Evolutionary conservation across 2,113 vertebrate species (phyloP).

Genomic region (Etheostoma spectabile): DNA sequence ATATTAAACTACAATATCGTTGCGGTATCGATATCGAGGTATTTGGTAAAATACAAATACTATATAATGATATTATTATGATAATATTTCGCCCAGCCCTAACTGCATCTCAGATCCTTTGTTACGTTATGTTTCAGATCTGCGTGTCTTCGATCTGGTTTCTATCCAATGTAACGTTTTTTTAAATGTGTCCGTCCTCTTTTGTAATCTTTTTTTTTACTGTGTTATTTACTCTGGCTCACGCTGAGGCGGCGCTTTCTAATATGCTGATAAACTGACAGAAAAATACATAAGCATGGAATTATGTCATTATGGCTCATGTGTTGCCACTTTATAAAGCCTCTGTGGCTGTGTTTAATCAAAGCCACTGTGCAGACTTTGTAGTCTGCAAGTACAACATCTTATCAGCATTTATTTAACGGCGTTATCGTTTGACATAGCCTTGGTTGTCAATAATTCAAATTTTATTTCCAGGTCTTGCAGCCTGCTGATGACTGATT

Average conservation of each 20-base stretch:
- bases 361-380: constrained; percentile 9
- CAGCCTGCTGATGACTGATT: background rate
- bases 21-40: too few relatives aligned
- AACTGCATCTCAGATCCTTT: background rate
- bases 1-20: too few relatives aligned
- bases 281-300: background rate
- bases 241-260: constrained; percentile 8
- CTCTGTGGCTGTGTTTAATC: background rate
- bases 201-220: background rate
- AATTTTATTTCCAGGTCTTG: constrained; percentile 28
- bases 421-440: background rate
- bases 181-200: background rate
- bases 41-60: too few relatives aligned
- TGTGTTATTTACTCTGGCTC: background rate
- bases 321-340: constrained; percentile 1
- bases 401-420: constrained; percentile 7
- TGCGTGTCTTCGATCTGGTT: background rate
- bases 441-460: background rate
- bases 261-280: constrained; percentile 17
- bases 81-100: too few relatives aligned
- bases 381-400: background rate
- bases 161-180: background rate
- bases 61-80: too few relatives aligned
- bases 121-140: background rate
- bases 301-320: background rate